A percentile compares a stretch with the other conserved stretches of the same genome.
Conservation (phyloP, 64 coral and sea anemone genomes). For the Cladopsammia gracilis region DNA sequence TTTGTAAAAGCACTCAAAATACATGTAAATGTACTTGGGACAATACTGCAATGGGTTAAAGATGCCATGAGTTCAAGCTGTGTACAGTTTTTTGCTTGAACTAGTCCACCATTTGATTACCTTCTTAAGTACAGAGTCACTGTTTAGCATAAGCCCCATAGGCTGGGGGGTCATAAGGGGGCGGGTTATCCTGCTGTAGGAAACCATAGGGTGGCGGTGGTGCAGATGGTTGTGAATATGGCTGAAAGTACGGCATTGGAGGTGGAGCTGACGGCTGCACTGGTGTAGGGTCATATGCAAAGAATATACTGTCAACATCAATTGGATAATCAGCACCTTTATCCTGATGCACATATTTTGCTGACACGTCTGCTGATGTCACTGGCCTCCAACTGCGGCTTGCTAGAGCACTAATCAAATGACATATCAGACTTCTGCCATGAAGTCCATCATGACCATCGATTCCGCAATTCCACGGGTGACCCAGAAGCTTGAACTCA, state of each 20-base stretch:
- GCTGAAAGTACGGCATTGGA: neutral
- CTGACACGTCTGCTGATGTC: conserved; percentile 84
- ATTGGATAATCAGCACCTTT: conserved; percentile 85
- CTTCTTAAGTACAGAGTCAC: neutral
- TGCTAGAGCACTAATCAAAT: conserved; percentile 73
- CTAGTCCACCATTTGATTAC: too few relatives aligned
- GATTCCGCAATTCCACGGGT: conserved; percentile 74
- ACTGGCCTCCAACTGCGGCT: conserved; percentile 62
- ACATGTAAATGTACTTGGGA: too few relatives aligned
- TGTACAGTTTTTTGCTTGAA: too few relatives aligned
- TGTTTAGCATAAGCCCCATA: neutral
- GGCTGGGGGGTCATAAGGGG: neutral
- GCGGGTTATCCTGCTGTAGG: conserved; percentile 3
- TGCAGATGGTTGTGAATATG: conserved; percentile 3
- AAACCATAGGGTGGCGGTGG: conserved; percentile 25
- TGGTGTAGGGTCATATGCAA: conserved; percentile 62
- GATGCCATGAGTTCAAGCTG: too few relatives aligned
- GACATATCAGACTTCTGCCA: conserved; percentile 79
- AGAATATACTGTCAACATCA: conserved; percentile 93
- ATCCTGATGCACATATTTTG: conserved; percentile 80
- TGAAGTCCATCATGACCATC: conserved; percentile 68
- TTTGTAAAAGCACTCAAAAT: too few relatives aligned
- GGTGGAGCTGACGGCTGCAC: conserved; percentile 16
- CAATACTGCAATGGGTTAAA: too few relatives aligned
- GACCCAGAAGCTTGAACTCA: conserved; percentile 84